A percentile compares a stretch with the other conserved stretches of the same genome.
These are phyloP conservation scores for Desmophyllum pertusum DNA, from an alignment of 92 coral and sea anemone species.

Conservation along the genomic window DNA sequence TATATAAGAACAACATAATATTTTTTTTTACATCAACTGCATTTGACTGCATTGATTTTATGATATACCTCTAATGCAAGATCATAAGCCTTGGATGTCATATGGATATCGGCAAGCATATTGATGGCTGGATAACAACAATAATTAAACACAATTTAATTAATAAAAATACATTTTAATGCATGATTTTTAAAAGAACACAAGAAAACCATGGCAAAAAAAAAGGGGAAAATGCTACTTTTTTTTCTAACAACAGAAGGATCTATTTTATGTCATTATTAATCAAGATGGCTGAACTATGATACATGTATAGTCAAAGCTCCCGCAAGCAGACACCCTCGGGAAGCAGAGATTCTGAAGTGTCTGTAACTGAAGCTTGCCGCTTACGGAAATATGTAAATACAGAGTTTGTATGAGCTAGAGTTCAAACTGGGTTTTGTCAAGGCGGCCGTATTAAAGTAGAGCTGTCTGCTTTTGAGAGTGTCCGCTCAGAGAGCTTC, in stretches of 20 bases:
- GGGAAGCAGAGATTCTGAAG: too few species aligned
- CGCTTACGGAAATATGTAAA: too few species aligned
- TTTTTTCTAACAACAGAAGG: neutral
- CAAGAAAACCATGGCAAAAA: neutral
- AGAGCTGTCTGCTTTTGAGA: too few species aligned
- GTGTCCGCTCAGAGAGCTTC: too few species aligned
- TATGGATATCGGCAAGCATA: conserved; percentile 86
- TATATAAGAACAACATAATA: neutral
- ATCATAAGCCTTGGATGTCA: conserved; percentile 75
- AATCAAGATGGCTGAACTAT: too few species aligned
- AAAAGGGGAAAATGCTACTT: neutral
- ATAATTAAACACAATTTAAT: neutral
- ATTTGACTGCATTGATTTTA: neutral
- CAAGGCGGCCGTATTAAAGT: too few species aligned
- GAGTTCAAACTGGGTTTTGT: too few species aligned
- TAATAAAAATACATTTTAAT: neutral
- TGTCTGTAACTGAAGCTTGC: too few species aligned
- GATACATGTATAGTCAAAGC: too few species aligned
- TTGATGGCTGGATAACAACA: conserved; percentile 67
- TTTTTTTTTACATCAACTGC: neutral
- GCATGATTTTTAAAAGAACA: neutral
- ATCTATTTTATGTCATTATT: too few species aligned
- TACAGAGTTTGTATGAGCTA: too few species aligned
- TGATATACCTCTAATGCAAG: conserved; percentile 73
- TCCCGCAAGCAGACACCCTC: too few species aligned